phyloP scores from a whole-genome alignment of 2,797 vertebrate genomes.

The Heteromormyrus szaboi region DNA sequence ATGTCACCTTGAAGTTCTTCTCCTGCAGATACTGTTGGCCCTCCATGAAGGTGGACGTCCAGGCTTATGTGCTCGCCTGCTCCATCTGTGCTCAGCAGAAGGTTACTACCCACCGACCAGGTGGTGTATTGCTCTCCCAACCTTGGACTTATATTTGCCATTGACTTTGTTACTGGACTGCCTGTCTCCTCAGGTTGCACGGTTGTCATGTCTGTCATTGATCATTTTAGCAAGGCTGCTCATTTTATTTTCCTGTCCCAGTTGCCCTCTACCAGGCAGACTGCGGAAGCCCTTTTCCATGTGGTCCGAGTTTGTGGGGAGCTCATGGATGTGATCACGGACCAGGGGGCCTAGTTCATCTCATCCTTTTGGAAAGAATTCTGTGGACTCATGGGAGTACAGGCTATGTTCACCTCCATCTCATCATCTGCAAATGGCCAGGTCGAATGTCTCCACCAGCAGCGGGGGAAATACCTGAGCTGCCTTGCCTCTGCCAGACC shows the following conservation, averaged over 20 bases:
- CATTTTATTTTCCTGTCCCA: not conserved
- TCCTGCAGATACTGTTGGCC: not conserved
- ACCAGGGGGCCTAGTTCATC: not conserved
- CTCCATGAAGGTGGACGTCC: not conserved
- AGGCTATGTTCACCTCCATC: not conserved
- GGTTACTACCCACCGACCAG: no score
- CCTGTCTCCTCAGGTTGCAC: not conserved
- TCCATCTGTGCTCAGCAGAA: not conserved
- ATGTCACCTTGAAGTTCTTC: no score
- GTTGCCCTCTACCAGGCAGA: not conserved
- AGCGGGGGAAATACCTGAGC: not conserved
- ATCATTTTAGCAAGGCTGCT: not conserved
- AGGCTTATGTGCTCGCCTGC: not conserved
- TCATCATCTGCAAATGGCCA: not conserved
- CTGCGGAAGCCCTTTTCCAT: not conserved
- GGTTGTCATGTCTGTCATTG: not conserved
- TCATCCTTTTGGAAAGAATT: not conserved
- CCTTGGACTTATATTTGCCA: not conserved
- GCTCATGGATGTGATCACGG: not conserved
- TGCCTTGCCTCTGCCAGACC: not conserved
- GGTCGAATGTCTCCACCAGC: not conserved
- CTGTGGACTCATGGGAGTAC: not conserved
- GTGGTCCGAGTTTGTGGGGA: not conserved
- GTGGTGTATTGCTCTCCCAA: not conserved
- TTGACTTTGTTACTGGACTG: not conserved